phyloP scores from a whole-genome alignment of 2,888 invertebrate genomes.

The Brachynemurus nebulosus region DNA sequence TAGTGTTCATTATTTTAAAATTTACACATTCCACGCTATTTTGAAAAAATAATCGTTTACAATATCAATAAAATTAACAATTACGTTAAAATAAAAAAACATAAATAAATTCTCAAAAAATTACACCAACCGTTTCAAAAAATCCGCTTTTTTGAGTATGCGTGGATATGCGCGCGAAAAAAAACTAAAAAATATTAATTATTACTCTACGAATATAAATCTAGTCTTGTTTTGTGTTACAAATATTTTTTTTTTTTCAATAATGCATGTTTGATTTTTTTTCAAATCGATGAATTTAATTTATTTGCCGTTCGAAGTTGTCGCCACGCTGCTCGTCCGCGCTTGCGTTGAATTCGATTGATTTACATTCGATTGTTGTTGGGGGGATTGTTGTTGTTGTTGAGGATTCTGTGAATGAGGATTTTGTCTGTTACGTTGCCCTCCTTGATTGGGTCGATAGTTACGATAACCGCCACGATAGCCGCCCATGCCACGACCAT shows the following conservation, averaged over 20 bases:
- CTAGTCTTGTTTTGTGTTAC: neutral
- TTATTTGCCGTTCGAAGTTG: neutral
- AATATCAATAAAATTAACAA: neutral
- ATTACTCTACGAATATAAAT: neutral
- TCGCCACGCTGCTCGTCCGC: neutral
- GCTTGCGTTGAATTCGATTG: conserved; percentile 1
- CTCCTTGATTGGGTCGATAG: conserved; percentile 19
- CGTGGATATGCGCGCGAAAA: neutral
- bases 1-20: no score
- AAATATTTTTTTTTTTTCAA: neutral
- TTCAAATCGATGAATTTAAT: neutral
- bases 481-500: conserved; percentile 33
- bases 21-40: no score
- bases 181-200: neutral
- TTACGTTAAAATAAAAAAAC: no score
- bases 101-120: neutral
- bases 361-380: neutral
- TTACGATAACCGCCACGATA: conserved; percentile 36
- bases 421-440: neutral
- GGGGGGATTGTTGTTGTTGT: neutral
- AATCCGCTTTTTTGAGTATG: neutral
- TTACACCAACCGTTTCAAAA: neutral
- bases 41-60: neutral
- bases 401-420: no score
- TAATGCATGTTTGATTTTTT: no score